Evolutionary conservation across 2,113 vertebrate species (phyloP).

Genomic region (Rhynchopsitta pachyrhyncha): DNA sequence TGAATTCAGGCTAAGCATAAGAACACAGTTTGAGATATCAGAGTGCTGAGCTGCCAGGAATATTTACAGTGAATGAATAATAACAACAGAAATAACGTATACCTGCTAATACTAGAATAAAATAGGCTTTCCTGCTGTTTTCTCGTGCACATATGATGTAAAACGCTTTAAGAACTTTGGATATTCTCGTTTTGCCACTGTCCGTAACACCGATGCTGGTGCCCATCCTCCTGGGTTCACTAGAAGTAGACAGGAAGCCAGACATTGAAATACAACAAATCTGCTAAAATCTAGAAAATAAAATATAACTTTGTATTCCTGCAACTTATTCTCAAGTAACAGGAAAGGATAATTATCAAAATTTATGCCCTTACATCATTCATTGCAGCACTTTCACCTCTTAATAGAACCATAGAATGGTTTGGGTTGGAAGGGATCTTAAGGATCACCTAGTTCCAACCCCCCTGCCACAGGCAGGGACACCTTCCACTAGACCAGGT

Average conservation of each 20-base stretch:
- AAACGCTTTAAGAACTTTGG: constrained; percentile 96
- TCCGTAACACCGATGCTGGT: constrained; percentile 92
- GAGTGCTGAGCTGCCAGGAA: too few relatives aligned
- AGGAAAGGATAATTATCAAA: neutral
- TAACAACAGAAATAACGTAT: neutral
- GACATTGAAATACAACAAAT: neutral
- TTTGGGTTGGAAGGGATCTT: too few relatives aligned
- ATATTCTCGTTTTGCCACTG: constrained; percentile 93
- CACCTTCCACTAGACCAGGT: too few relatives aligned
- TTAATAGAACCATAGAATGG: too few relatives aligned
- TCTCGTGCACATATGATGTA: constrained; percentile 92
- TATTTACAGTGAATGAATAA: neutral
- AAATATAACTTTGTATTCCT: neutral
- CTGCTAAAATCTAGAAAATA: neutral
- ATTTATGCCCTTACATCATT: neutral
- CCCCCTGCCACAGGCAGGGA: too few relatives aligned
- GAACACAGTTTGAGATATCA: too few relatives aligned
- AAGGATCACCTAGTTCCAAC: too few relatives aligned
- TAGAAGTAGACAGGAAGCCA: constrained; percentile 46
- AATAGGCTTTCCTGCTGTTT: constrained; percentile 87
- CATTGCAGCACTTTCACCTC: neutral
- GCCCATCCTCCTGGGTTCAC: constrained; percentile 98
- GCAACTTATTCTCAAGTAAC: neutral
- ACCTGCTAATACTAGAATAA: constrained; percentile 85
- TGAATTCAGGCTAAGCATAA: neutral